Base-by-base conservation (phyloP, 2,888 invertebrate species). In the Ptychoptera albimana region DNA sequence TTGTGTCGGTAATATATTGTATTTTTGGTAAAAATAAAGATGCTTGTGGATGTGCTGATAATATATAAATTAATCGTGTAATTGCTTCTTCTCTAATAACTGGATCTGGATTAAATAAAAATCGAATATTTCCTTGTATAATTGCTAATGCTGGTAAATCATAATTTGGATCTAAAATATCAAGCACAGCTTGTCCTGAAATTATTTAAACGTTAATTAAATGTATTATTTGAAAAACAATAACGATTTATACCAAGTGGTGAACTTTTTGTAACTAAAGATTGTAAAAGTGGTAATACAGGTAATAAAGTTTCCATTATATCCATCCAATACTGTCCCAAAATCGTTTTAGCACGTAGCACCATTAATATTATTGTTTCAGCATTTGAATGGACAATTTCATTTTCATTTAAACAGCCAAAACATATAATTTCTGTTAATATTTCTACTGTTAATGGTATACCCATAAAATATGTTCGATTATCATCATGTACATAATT, bases 121-220 rank as follows among this genome's bases (percentile, higher is more conserved):
- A 61, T 15, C 55, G 50, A 2, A 58, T 40, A 46, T 61, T 64
- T 7, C 60, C 58, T 13, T 58, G 55, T 44, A 64, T 40, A 8
- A 56, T 49, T 8, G 53, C 47, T 1, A 51, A 10, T 10, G 47
- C 44, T 0, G 56, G 55, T 7, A 63, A 11, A 9, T 50, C 49
- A 2, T 43, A 44, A 42, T 61, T 58, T 1, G 64, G 64, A 50
- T 63, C 51, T 2, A 55, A 50, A 2, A 64, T 37, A 32, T 57
- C 50, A 37, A 60, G 51, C 29, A 50, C 43, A 31, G 45, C 16
- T 15, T 31, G 16, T 29, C 46, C 51, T 50, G 13, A 12, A 45
- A 42, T 35, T 23, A 8, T 30, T 38, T 23, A 32, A 40, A 41
- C 29, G 16, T 40, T 23, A 11, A 29, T 38, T 16, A n/a, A 11